Base-by-base conservation (phyloP, 2,888 invertebrate genomes). In the Argynnis bischoffii region DNA sequence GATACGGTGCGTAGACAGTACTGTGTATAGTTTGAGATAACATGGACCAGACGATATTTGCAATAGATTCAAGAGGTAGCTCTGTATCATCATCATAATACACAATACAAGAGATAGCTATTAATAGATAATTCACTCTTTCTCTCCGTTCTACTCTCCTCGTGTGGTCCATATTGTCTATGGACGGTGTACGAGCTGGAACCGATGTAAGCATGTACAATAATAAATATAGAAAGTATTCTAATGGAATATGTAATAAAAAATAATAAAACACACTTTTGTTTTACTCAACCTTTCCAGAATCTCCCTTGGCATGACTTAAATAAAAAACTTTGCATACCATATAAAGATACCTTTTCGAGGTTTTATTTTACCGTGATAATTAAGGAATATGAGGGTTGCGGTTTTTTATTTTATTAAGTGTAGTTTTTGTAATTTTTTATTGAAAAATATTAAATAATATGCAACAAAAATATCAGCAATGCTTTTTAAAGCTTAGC, bases 171-270 rank as follows among this genome's bases (percentile, higher is more conserved):
- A 35, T 47, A 47, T 31, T 66, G 60, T 54, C 18, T 54, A 31
- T 50, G 60, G 48, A 67, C 76, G 71, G 74, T 73, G 81, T 79
- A 80, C 79, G 82, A 82, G 86, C 83, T 77, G 79, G 79, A 81
- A 79, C 74, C 79, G 82, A 82, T 82, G 82, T 80, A 82, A 86
- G 87, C 86, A 85, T 87, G 88, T 88, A 89, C 87, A 86, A 88
- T 85, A 86, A 86, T 85, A 89, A 87, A 83, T 84, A 89, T 91
- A 92, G 90, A 89, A 88, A 83, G 84, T 92, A 93, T 92, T 92
- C 92, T 92, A 92, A 87, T 92, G 92, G 91, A 92, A 92, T 92
- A 92, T 92, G 90, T 92, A 92, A 93, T 92, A 89, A 86, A 83
- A 81, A 84, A 84, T 84, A 86, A 91, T 78, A 55, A 55, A 67